Base-by-base conservation (phyloP, 2,113 vertebrate species). In the Xiphias gladius region DNA sequence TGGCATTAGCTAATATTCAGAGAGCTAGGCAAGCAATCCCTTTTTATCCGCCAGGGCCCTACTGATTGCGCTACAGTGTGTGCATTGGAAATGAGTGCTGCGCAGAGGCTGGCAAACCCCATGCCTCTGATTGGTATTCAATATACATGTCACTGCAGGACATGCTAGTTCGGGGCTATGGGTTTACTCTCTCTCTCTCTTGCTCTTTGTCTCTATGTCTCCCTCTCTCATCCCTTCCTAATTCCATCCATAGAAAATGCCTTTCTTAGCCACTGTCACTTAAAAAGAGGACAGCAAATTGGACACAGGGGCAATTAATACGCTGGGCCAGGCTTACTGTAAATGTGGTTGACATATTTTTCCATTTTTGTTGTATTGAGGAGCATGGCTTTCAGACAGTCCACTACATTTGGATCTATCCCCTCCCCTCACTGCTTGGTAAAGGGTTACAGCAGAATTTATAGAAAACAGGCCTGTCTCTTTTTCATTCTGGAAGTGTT, bases 1-100 rank as follows among this genome's bases (percentile, higher is more conserved):
- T 98, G 96, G 96, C 96, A 97, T 98, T 98, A 97, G 96, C 97
- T 97, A 97, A 98, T 97, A 97, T 97, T 97, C 96, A 96, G 95
- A 96, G 96, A 96, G 94, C 94, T 95, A 84, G 75, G 94, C 95
- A 94, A 86, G 85, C 70, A 94, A 96, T 96, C 96, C 95, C 94
- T 96, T 97, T 97, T 97, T 95, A 97, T 98, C 95, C 94, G 88
- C 92, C 95, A 96, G 97, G 94, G 96, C 95, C 95, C 94, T 93
- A 58, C 96, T 98, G 97, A 97, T 97, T 97, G 96, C 94, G 95
- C 96, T 96, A 95, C 96, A 96, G 96, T 95, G 95, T 96, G 96
- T 93, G 96, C 97, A 97, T 97, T 96, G 95, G 94, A 96, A 97
- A 97, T 97, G 96, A 98, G 96, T 94, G 94, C 96, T 94, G 96